These are phyloP conservation scores for Ptilorrhoa leucosticta DNA, from an alignment of 2,113 vertebrate species.

Conservation along the genomic window DNA sequence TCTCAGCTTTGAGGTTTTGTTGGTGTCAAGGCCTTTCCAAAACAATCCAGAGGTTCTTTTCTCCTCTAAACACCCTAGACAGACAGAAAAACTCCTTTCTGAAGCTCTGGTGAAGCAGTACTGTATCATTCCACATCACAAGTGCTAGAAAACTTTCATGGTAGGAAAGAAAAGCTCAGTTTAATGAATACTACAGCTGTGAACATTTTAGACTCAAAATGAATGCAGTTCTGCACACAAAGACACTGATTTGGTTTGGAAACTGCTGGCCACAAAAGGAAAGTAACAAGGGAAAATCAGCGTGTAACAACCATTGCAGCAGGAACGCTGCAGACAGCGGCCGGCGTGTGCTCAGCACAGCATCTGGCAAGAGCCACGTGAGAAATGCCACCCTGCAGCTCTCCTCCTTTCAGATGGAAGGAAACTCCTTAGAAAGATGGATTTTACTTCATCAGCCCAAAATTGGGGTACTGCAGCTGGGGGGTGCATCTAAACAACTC, in stretches of 20 bases:
- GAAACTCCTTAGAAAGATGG: not conserved
- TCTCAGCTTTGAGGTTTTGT: not conserved
- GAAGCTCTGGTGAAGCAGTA: not conserved
- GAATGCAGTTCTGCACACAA: not conserved
- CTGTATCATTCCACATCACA: not conserved
- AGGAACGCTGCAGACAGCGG: not conserved
- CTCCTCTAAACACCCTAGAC: not conserved
- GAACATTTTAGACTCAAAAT: not conserved
- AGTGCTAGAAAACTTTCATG: not conserved
- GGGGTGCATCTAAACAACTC: rapidly evolving
- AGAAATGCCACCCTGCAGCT: not conserved
- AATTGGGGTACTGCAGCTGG: not conserved
- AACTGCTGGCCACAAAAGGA: not conserved
- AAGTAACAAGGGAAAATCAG: not conserved
- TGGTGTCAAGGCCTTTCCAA: not conserved
- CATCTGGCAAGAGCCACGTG: not conserved
- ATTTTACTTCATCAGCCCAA: not conserved
- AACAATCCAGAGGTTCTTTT: not conserved
- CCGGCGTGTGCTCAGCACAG: not conserved
- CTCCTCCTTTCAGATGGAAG: not conserved
- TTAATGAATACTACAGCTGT: not conserved
- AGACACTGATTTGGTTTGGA: not conserved
- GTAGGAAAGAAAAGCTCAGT: not conserved
- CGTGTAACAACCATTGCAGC: rapidly evolving
- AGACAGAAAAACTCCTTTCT: not conserved